Evolutionary conservation across 1,140 invertebrate species (phyloP), one percentile per base, ranked within the genome.

Genomic region (Drosophila cardini): DNA sequence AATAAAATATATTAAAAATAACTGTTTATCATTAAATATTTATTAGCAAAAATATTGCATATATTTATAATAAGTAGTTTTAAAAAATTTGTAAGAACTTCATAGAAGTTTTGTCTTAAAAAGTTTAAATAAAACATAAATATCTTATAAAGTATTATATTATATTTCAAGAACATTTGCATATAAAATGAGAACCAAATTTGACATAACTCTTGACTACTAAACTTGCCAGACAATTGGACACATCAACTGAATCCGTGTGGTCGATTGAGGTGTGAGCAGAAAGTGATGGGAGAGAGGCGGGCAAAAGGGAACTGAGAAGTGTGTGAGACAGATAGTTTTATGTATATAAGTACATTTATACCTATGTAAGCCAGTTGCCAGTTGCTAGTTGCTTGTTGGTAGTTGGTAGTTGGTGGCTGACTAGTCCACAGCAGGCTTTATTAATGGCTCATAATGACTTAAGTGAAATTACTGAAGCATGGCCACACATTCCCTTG

Each of bases 401-500:
- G 72, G 21, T 72, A 67, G 58, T 18, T 62, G 56, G 48, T 30
- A 48, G 64, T 57, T 26, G 21, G 21, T 26, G 21, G 57, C 73
- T 58, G 72, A 65, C 63, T 76, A 61, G 76, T 83, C 72, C 71
- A 65, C 72, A 69, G 63, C 70, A 69, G 84, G 84, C 84, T 89
- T 89, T 89, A 89, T 89, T 89, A 89, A 89, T 89, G 84, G 84
- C 80, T 89, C 84, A 83, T 89, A 89, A 89, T 89, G 84, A 89
- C 84, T 89, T 89, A 89, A 89, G 84, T 89, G 84, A 89, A 89
- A 89, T 89, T 89, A 89, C 84, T 89, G 84, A 89, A 89, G 84
- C 84, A 82, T 87, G 79, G 60, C 80, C 56, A 55, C 53, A 36
- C 43, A 45, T 43, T 56, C 43, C 74, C 64, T 50, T 18, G 52